Evolutionary conservation across 1,140 invertebrate genomes (phyloP), one percentile per base, ranked within the genome.

Genomic region (Galendromus occidentalis): DNA sequence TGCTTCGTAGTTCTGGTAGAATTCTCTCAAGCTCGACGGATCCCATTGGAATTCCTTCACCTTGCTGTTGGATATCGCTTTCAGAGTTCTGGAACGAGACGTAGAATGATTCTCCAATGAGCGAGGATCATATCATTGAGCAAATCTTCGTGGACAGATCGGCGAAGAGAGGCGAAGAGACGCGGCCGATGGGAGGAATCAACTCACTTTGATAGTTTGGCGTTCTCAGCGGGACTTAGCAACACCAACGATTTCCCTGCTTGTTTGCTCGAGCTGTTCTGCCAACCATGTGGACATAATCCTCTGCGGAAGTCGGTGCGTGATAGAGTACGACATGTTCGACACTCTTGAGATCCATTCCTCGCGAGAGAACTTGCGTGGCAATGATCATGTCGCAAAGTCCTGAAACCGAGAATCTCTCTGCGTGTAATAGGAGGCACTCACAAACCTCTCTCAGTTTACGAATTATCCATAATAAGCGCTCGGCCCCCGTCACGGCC

Each of bases 271-370:
- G 80, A 0, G 90, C 92, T 17, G 92, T 96, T 70, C 94, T 78
- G 22, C 94, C 94, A 25, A 90, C 84, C 75, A 91, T 80, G 74
- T 98, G 93, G 69, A 97, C 86, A 72, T 95, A 96, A 0, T 85
- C 90, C 75, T 91, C 90, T 17, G 91, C 80, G 74, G 85, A 84
- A 64, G 84, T 83, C 0, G 94, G 90, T 2, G 83, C 78, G 74
- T 95, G 89, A 74, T 98, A 98, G 2, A 87, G 91, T 65, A 98
- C 79, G 0, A 98, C 93, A 74, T 85, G 85, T 69, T 90, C 84
- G 20, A 97, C 84, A 72, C 84, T 80, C 5, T 84, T 81, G 71
- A 98, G 83, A 77, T 98, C 94, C 67, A 98, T 86, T 64, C 95
- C 95, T 77, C 95, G 79, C 0, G 93, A 90, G 72, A 98, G 78